Percentiles rank a stretch among this genome's conserved stretches.
Evolutionary conservation across 2,888 invertebrate genomes (phyloP).

Genomic region (Melanophora roralis): DNA sequence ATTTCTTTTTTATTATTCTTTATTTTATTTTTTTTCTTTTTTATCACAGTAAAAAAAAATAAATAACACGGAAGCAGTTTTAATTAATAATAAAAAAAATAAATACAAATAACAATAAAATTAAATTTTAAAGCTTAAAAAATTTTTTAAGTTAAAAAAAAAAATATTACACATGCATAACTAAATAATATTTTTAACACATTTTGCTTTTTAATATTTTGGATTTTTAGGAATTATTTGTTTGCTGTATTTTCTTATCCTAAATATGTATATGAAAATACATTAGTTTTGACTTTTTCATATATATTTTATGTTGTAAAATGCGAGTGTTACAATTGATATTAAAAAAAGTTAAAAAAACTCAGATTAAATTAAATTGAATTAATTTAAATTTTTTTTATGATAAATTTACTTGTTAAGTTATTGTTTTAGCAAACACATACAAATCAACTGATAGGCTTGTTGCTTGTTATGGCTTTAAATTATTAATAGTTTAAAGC

Average conservation of each 20-base stretch:
- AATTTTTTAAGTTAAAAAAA: constrained; percentile 6
- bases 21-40: constrained; percentile 62
- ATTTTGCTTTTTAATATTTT: constrained; percentile 15
- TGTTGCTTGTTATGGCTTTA: background rate
- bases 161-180: too few relatives aligned
- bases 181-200: too few relatives aligned
- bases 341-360: background rate
- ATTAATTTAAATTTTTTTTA: background rate
- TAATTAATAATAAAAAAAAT: constrained; percentile 60
- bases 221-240: constrained; percentile 42
- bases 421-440: background rate
- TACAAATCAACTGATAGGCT: background rate
- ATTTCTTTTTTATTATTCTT: constrained; percentile 62
- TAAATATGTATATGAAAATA: constrained; percentile 16
- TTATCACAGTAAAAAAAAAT: constrained; percentile 74
- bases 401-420: background rate
- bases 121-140: constrained; percentile 39
- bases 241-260: background rate
- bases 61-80: constrained; percentile 50
- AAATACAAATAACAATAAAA: constrained; percentile 51
- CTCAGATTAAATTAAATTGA: background rate
- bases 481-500: background rate
- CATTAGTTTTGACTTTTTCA: constrained; percentile 9
- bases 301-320: constrained; percentile 20
- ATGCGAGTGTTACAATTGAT: constrained; percentile 55